Evolutionary conservation across 2,113 vertebrate genomes (phyloP).

Genomic region (Sorex fumeus): DNA sequence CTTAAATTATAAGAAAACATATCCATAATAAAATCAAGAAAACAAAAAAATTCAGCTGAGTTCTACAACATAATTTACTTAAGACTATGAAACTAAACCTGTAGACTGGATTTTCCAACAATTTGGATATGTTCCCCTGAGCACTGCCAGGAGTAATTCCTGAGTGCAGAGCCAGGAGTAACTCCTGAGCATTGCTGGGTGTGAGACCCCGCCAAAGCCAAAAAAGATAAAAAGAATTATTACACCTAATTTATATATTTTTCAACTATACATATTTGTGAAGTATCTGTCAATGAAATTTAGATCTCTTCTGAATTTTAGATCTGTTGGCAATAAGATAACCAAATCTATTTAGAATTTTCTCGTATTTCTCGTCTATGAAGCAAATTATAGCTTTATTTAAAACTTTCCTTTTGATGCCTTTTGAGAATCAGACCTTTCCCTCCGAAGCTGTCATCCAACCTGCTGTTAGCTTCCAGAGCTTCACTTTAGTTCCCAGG

Average conservation of each 20-base stretch:
- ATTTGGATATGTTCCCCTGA: too few relatives aligned
- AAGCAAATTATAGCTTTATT: constrained; percentile 11
- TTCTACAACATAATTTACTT: constrained; percentile 47
- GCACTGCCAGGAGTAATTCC: too few relatives aligned
- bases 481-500: constrained; percentile 59
- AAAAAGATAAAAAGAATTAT: neutral
- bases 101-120: constrained; percentile 48
- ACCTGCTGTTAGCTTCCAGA: constrained; percentile 61
- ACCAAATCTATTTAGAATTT: constrained; percentile 43
- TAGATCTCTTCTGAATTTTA: constrained; percentile 21
- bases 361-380: constrained; percentile 58
- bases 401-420: constrained; percentile 44
- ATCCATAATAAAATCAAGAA: neutral
- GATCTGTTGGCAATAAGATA: constrained; percentile 36
- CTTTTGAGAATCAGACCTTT: constrained; percentile 49
- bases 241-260: neutral
- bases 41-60: neutral
- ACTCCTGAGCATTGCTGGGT: too few relatives aligned
- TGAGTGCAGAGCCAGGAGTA: too few relatives aligned
- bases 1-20: constrained; percentile 1
- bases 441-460: constrained; percentile 69
- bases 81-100: neutral
- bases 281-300: constrained; percentile 33
- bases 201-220: too few relatives aligned
- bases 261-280: constrained; percentile 30